Percentiles rank a stretch among this genome's conserved stretches.
phyloP scores from a whole-genome alignment of 1,140 invertebrate species.

The Drosophila arizonae region DNA sequence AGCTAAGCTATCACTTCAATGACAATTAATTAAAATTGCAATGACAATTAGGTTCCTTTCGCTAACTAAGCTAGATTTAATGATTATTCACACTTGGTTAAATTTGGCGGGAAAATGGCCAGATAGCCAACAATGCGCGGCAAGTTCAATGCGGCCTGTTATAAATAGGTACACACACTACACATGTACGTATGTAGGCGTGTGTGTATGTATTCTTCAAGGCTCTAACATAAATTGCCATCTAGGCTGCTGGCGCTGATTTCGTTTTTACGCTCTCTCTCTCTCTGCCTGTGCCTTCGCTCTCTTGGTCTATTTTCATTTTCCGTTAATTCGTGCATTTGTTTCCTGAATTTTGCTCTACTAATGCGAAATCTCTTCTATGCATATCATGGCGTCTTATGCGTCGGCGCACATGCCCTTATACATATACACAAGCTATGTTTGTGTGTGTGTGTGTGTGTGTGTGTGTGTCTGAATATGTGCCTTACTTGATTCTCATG shows the following conservation, averaged over 20 bases:
- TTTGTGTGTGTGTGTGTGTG: conserved; percentile 11
- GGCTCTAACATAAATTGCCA: too few species aligned
- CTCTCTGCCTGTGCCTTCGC: too few species aligned
- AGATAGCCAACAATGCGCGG: background rate
- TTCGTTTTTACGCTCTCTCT: background rate
- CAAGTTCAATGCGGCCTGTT: background rate
- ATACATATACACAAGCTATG: conserved; percentile 2
- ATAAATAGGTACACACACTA: background rate
- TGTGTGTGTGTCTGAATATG: conserved; percentile 30
- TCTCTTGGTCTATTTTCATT: too few species aligned
- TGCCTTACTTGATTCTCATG: conserved; percentile 54
- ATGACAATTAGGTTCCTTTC: too few species aligned
- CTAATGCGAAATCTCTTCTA: conserved; percentile 10
- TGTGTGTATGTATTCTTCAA: background rate
- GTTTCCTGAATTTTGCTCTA: conserved; percentile 11
- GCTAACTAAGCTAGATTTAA: too few species aligned
- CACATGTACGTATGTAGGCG: background rate
- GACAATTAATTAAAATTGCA: too few species aligned
- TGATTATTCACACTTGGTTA: too few species aligned
- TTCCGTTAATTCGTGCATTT: background rate
- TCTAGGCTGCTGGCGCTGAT: background rate
- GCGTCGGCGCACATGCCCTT: conserved; percentile 38
- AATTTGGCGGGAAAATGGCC: background rate
- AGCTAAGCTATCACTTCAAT: too few species aligned
- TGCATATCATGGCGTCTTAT: conserved; percentile 24